Evolutionary conservation across 2,113 vertebrate genomes (phyloP), one percentile per base, ranked within the genome.

Genomic region (Serinus canaria): DNA sequence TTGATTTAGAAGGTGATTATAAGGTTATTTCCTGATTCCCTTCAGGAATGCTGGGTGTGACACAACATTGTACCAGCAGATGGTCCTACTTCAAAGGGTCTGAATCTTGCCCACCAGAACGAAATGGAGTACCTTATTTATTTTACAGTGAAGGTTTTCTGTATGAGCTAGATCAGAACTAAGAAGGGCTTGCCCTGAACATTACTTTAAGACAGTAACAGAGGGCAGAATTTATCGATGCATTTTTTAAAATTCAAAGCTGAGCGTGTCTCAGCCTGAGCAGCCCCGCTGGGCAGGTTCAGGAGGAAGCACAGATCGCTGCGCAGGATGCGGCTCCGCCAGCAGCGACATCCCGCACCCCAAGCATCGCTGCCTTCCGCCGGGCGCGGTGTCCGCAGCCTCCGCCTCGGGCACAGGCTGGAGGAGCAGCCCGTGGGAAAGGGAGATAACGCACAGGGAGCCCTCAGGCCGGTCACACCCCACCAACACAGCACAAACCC

Each of bases 381-480:
- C 83, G 2, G 11, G 17, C 46, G 7, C 30, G 15, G 8, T 5
- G 59, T 3, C 83, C 12, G 31, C 16, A 62, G 79, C 79, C 62
- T 1, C 30, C 13, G 21, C 66, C 24, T 5, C 1, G 73, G 39
- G 44, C 60, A 30, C 14, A 4, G 11, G 43, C 43, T 9, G 10
- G 3, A 18, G 6, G 10, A 33, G 44, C 33, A 7, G 31, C 4
- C 66, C 31, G 1, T 0, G 19, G 25, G 7, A 24, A 24, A 10
- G 22, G 8, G 20, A 27, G 21, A 15, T 3, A 43, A 39, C 15
- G 4, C 22, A 21, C 13, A 28, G 11, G 3, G 18, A 72, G 4
- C 4, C 17, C 44, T 28, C 35, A 4, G 30, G 31, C 16, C 25
- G 44, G 17, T 15, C 7, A 73, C 31, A 46, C 15, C 47, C 49